A percentile compares a stretch with the other conserved stretches of the same genome.
Conservation (phyloP, 2,888 invertebrate species). For the Dermolepida albohirtum region DNA sequence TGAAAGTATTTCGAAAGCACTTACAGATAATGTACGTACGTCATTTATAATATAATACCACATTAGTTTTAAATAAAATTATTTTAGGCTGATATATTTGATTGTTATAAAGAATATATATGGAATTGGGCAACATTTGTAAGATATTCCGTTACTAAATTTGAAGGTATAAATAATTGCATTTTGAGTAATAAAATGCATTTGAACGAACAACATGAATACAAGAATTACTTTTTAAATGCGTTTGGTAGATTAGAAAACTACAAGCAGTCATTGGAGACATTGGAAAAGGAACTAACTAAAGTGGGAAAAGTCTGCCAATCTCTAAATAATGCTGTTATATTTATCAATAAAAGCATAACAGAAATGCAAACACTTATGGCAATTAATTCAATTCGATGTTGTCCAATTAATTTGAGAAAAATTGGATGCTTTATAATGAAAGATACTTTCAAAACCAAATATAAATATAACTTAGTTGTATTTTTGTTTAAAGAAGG, state of each 20-base stretch:
- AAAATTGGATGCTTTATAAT: constrained; percentile 56
- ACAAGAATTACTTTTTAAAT: constrained; percentile 54
- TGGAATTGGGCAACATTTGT: constrained; percentile 13
- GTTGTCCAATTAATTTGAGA: constrained; percentile 60
- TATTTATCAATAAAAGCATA: constrained; percentile 57
- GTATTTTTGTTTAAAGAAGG: constrained; percentile 60
- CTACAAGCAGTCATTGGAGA: constrained; percentile 57
- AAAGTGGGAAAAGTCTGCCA: constrained; percentile 49
- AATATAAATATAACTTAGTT: constrained; percentile 55
- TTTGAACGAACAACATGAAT: too few relatives aligned
- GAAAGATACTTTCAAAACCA: constrained; percentile 56
- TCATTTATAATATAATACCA: not conserved
- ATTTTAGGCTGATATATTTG: constrained; percentile 25
- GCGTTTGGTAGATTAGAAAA: constrained; percentile 59
- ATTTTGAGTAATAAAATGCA: too few relatives aligned
- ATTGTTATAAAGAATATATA: constrained; percentile 13
- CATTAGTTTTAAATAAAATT: not conserved
- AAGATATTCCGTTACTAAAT: constrained; percentile 42
- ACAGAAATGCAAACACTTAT: constrained; percentile 59
- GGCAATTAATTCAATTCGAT: constrained; percentile 59
- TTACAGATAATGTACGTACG: constrained; percentile 54
- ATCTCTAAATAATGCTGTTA: constrained; percentile 51
- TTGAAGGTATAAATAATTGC: constrained; percentile 50
- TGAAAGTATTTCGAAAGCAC: constrained; percentile 52
- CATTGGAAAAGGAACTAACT: constrained; percentile 33